These are phyloP conservation scores for Nixonia krombeini DNA, from an alignment of 1,140 invertebrate genomes.

Conservation along the genomic window DNA sequence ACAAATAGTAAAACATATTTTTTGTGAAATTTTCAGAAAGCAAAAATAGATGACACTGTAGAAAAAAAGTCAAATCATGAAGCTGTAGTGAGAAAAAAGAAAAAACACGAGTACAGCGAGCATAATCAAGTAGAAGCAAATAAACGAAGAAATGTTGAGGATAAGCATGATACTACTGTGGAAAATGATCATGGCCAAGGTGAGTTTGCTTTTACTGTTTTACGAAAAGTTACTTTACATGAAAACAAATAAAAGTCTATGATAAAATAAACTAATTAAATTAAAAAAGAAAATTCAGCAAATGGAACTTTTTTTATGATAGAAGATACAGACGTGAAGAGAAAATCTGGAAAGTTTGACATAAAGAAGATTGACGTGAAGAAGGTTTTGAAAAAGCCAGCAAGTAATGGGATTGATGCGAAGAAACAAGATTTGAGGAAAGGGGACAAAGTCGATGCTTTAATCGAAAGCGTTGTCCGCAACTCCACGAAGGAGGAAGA, in stretches of 20 bases:
- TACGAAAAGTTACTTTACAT: too few relatives aligned
- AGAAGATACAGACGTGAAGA: constrained; percentile 64
- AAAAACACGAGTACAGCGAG: constrained; percentile 55
- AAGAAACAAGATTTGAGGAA: constrained; percentile 61
- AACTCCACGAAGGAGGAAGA: constrained; percentile 62
- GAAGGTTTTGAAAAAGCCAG: constrained; percentile 58
- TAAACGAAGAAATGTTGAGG: constrained; percentile 57
- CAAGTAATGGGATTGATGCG: constrained; percentile 56
- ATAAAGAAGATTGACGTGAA: constrained; percentile 64
- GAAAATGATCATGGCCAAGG: constrained; percentile 42
- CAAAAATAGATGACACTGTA: constrained; percentile 58
- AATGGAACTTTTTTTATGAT: too few relatives aligned
- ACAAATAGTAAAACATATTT: constrained; percentile 5
- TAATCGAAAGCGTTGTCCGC: neutral
- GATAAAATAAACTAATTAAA: neutral
- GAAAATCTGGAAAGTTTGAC: constrained; percentile 52
- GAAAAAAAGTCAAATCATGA: constrained; percentile 66
- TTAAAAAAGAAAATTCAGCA: constrained; percentile 7
- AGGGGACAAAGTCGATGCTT: constrained; percentile 33
- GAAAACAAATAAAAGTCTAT: too few relatives aligned
- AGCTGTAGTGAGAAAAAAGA: constrained; percentile 60
- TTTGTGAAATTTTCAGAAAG: constrained; percentile 55
- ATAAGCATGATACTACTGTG: constrained; percentile 61
- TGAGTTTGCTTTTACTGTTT: too few relatives aligned
- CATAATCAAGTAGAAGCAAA: constrained; percentile 59